Percentiles rank a stretch among this genome's conserved stretches.
Evolutionary conservation across 2,113 vertebrate genomes (phyloP).

Genomic region (Colius striatus): DNA sequence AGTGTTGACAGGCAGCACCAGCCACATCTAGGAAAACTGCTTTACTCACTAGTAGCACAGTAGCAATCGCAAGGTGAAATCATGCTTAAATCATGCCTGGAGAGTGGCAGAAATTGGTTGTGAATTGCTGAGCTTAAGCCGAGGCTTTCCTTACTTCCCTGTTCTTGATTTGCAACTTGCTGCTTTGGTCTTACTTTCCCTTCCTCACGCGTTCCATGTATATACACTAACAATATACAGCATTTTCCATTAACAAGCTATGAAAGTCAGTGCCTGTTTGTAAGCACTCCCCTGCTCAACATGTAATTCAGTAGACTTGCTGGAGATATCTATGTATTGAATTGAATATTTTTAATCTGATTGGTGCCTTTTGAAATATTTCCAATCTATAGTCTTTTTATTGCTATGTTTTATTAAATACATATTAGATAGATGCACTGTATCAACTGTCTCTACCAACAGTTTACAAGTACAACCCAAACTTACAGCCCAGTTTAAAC

Average conservation of each 20-base stretch:
- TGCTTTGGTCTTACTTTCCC: background rate
- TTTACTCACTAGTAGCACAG: constrained; percentile 20
- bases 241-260: background rate
- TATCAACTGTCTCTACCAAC: background rate
- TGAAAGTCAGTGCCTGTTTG: background rate
- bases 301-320: background rate
- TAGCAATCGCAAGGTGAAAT: constrained; percentile 7
- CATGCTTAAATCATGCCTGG: constrained; percentile 11
- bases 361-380: background rate
- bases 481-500: background rate
- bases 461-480: background rate
- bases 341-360: background rate
- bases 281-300: background rate
- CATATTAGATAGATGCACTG: background rate
- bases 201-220: background rate
- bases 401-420: background rate
- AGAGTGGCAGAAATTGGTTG: constrained; percentile 1
- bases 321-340: background rate
- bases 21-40: background rate
- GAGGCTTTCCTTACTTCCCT: background rate
- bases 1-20: background rate
- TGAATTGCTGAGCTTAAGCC: constrained; percentile 19
- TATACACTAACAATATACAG: background rate
- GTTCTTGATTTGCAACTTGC: background rate
- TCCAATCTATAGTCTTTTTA: background rate